Evolutionary conservation across 2,113 vertebrate species (phyloP).

Genomic region (Macaca nemestrina): DNA sequence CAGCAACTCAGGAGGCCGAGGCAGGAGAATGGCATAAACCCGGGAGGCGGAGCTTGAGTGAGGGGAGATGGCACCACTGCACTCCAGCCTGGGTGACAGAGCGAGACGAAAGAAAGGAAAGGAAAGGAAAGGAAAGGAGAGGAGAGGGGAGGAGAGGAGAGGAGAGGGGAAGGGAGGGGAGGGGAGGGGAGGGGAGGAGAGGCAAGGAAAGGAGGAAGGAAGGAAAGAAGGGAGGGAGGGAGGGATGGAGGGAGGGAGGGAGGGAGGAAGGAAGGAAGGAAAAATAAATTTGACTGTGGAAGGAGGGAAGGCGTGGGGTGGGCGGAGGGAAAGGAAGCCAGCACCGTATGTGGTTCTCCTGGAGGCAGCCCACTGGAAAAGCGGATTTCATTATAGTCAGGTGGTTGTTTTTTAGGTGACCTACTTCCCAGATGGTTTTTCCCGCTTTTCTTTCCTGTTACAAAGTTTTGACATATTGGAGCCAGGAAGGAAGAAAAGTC

Average conservation of each 20-base stretch:
- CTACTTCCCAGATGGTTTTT: conserved; percentile 17
- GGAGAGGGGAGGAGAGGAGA: too few relatives aligned
- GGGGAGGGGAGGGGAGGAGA: fast-evolving
- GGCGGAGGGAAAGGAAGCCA: background rate
- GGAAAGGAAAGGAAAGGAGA: fast-evolving
- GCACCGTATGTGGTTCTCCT: background rate
- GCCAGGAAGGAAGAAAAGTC: background rate
- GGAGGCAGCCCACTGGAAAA: background rate
- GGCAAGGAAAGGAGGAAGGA: too few relatives aligned
- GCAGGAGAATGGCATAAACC: too few relatives aligned
- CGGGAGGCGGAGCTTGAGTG: fast-evolving
- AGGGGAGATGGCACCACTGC: too few relatives aligned
- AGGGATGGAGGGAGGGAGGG: fast-evolving
- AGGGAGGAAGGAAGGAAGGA: too few relatives aligned
- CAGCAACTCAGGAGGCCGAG: too few relatives aligned
- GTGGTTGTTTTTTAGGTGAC: conserved; percentile 9
- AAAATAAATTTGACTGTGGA: background rate
- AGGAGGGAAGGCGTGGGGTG: background rate
- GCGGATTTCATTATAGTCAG: background rate
- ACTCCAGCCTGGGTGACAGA: too few relatives aligned
- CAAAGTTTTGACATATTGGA: conserved; percentile 26
- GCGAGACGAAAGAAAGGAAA: too few relatives aligned
- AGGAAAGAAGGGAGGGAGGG: too few relatives aligned
- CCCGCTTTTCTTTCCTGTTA: background rate
- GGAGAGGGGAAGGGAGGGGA: fast-evolving